Conservation (phyloP, 1,140 invertebrate genomes). For the Aphidius gifuensis region DNA sequence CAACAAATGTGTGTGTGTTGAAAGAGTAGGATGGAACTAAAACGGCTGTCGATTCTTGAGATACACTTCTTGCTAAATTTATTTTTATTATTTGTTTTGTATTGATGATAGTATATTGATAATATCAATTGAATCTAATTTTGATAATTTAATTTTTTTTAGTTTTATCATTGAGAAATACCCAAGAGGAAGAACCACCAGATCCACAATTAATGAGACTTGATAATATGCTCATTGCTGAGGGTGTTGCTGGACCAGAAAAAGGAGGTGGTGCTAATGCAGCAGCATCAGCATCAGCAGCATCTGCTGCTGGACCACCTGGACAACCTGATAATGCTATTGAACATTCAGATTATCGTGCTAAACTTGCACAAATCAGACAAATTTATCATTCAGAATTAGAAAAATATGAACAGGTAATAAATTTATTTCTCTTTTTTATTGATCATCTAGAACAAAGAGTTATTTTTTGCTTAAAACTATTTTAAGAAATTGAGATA, state of each 20-base stretch:
- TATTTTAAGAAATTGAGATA: too few relatives aligned
- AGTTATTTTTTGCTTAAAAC: too few relatives aligned
- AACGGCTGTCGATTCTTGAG: conserved; percentile 16
- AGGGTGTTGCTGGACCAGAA: conserved; percentile 97
- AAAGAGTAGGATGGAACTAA: conserved; percentile 15
- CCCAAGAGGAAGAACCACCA: conserved; percentile 97
- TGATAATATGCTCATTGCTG: conserved; percentile 99
- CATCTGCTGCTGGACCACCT: conserved; percentile 71
- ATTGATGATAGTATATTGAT: not conserved
- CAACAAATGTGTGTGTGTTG: conserved; percentile 30
- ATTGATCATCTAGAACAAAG: not conserved
- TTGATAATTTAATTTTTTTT: conserved; percentile 40
- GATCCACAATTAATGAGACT: conserved; percentile 98
- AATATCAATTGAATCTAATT: conserved; percentile 17
- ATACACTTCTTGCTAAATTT: conserved; percentile 4
- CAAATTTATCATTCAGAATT: conserved; percentile 99
- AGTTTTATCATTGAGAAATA: conserved; percentile 93
- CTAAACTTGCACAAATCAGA: conserved; percentile 97
- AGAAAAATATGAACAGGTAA: conserved; percentile 96
- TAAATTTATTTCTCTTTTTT: not conserved
- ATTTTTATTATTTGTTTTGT: conserved; percentile 14
- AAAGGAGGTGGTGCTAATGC: conserved; percentile 91
- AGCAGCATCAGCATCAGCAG: conserved; percentile 85
- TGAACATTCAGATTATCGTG: conserved; percentile 98
- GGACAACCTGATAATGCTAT: conserved; percentile 90